Evolutionary conservation across 2,888 invertebrate species (phyloP).

Genomic region (Acleris cristana): DNA sequence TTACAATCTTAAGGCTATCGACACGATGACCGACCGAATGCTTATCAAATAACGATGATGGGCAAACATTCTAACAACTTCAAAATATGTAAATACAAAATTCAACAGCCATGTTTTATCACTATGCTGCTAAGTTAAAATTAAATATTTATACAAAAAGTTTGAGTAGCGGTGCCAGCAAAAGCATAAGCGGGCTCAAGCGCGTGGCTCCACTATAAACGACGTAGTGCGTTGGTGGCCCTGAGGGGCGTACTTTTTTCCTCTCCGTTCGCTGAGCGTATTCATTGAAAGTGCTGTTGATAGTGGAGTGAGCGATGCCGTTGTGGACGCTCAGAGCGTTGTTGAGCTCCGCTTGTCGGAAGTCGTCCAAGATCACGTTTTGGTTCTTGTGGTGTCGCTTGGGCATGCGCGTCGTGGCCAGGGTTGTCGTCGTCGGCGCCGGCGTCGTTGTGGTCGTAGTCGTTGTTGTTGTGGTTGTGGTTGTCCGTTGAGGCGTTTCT

Average conservation of each 20-base stretch:
- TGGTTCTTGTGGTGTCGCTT: constrained; percentile 74
- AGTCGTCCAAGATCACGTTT: constrained; percentile 69
- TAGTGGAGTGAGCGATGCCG: constrained; percentile 57
- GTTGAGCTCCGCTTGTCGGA: constrained; percentile 66
- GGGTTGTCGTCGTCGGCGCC: constrained; percentile 72
- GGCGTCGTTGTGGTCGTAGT: constrained; percentile 70
- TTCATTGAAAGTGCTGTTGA: constrained; percentile 68
- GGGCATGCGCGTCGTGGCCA: constrained; percentile 60
- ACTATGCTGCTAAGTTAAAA: constrained; percentile 58
- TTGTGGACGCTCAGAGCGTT: constrained; percentile 72
- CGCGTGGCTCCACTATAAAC: constrained; percentile 55
- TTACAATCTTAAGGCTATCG: constrained; percentile 63
- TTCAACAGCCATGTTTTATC: constrained; percentile 81
- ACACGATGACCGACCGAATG: constrained; percentile 50
- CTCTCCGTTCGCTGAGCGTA: constrained; percentile 72
- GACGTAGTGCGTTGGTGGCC: constrained; percentile 66
- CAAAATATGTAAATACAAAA: constrained; percentile 73
- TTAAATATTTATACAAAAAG: constrained; percentile 51
- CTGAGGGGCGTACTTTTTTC: constrained; percentile 76
- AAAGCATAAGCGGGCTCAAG: constrained; percentile 26
- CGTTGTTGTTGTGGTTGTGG: constrained; percentile 56
- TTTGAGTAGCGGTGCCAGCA: constrained; percentile 43
- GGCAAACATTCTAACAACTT: constrained; percentile 72
- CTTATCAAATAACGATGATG: constrained; percentile 60
- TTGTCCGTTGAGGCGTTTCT: constrained; percentile 75